These are phyloP conservation scores for Larimichthys crocea DNA, from an alignment of 2,113 vertebrate genomes.

Conservation along the genomic window DNA sequence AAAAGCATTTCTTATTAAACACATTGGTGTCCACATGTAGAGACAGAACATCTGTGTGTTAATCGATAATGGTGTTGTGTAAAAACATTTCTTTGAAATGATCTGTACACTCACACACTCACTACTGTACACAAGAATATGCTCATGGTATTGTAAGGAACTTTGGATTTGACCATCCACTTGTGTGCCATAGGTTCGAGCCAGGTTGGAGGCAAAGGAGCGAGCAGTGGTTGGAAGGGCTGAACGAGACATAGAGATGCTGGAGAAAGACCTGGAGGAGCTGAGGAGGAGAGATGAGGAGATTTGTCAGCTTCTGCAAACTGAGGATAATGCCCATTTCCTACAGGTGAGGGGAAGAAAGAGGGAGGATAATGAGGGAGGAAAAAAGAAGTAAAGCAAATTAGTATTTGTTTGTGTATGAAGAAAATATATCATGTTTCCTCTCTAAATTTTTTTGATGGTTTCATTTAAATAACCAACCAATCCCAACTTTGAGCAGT, in stretches of 20 bases:
- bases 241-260: constrained; percentile 60
- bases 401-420: no score
- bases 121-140: neutral
- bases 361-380: neutral
- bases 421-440: no score
- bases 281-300: constrained; percentile 74
- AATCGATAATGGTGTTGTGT: no score
- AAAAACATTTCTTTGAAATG: neutral
- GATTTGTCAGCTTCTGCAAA: constrained; percentile 68
- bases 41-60: no score
- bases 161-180: neutral
- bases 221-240: constrained; percentile 60
- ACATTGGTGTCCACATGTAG: no score
- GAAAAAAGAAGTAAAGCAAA: no score
- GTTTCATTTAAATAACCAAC: no score
- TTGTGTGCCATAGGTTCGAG: constrained; percentile 55
- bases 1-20: no score
- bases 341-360: constrained; percentile 62
- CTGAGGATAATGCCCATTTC: constrained; percentile 66
- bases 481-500: no score
- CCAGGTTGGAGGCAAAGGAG: constrained; percentile 70
- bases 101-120: neutral
- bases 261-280: constrained; percentile 76
- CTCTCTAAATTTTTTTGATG: no score
- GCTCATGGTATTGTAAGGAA: neutral